Base-by-base conservation (phyloP, 2,888 invertebrate species). In the Dilophus febrilis region DNA sequence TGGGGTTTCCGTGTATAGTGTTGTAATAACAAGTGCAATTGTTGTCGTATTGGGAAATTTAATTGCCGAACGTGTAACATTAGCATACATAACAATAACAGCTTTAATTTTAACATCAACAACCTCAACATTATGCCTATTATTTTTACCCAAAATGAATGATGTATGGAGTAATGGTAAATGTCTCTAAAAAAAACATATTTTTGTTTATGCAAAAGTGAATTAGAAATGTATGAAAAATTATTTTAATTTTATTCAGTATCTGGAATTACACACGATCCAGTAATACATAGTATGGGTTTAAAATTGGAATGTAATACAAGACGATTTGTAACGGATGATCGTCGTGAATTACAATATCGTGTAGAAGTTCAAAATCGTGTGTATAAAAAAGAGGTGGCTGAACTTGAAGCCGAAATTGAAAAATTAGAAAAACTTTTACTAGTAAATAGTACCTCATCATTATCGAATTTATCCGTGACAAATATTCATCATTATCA, bases 331-430 rank as follows among this genome's bases (percentile, higher is more conserved):
- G 77, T 83, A 14, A 75, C 78, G 14, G 86, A 90, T 51, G 90
- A 91, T 53, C 74, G 73, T 37, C 70, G 77, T 48, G 91, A 91
- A 53, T 61, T 84, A 13, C 77, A 82, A 52, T 86, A 85, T 57
- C 68, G 91, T 42, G 83, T 88, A 35, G 87, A 91, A 59, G 84
- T 91, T 39, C 90, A 90, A 61, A 91, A 91, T 61, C 74, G 80
- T 48, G 90, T 88, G 5, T 90, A 87, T 56, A 77, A 78, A 53
- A 70, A 80, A 47, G 86, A 90, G 58, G 74, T 91, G 47, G 76
- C 77, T 8, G 75, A 77, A 13, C 57, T 86, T 36, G 85, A 87
- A 55, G 71, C 73, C 37, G 85, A 87, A 60, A 80, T 86, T 37
- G 71, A 72, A 8, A 71, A 78, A 42, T 59, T 87, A 48, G 84